Base-by-base conservation (phyloP, 2,797 vertebrate species). In the Pampus argenteus region DNA sequence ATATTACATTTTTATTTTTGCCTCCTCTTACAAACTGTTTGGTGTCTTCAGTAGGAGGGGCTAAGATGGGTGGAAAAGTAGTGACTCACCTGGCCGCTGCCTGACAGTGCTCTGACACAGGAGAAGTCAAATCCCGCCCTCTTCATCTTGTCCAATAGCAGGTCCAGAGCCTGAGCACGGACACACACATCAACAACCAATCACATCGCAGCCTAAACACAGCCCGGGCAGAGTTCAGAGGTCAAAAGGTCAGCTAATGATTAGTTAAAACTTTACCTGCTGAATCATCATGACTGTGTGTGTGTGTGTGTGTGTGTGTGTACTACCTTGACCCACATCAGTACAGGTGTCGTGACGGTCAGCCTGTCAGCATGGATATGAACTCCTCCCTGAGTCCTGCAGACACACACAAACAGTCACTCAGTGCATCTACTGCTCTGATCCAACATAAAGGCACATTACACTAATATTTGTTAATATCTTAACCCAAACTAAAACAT, bases 311-410 rank as follows among this genome's bases (percentile, higher is more conserved):
- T 36, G 31, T 40, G 45, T 40, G 31, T 50, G 55, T 31, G 54
- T 50, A 45, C 23, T 90, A 99, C 97, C 96, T 98, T 95, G 67
- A 98, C 89, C 97, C 97, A 99, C 97, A 99, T 97, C 38, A 97
- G 93, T 17, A 96, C 97, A 0, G 97, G 97, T 68, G 98, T 97
- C 45, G 97, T 98, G 74, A 99, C 95, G 0, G 95, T 96, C 85
- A 98, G 88, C 31, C 93, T 86, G 55, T 98, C 96, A 50, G 78
- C 25, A 0, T 97, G 95, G 29, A 98, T 70, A 7, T 95, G 94
- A 51, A 96, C 96, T 14, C 98, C 97, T 3, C 96, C 96, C 81
- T 91, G 94, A 63, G 97, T 99, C 89, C 98, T 99, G 78, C 7
- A 51, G 18, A 62, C 18, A 47, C 18, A 69, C n/a, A n/a, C n/a